These are phyloP conservation scores for Calliphora vomitoria DNA, from an alignment of 2,888 invertebrate genomes.

Conservation along the genomic window DNA sequence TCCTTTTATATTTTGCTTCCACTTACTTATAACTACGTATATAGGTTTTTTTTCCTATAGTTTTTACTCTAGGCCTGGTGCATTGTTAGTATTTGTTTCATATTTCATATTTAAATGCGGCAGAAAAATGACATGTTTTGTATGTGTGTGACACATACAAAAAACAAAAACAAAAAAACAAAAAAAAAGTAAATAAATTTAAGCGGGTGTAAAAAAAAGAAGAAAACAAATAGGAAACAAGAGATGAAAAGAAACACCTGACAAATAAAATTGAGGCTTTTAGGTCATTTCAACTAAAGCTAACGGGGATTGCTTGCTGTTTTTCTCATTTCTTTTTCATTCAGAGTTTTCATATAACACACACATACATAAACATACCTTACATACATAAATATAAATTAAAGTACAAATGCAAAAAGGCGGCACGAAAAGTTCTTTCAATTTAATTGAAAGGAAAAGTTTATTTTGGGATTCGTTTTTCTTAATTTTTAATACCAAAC, in stretches of 20 bases:
- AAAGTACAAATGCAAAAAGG: not conserved
- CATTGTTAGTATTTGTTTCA: constrained; percentile 5
- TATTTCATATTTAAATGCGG: constrained; percentile 53
- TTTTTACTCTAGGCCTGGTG: not conserved
- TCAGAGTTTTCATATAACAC: not conserved
- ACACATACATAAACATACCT: not conserved
- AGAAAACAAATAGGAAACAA: constrained; percentile 49
- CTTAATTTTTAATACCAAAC: too few species aligned
- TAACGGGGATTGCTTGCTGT: constrained; percentile 45
- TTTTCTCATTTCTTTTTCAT: not conserved
- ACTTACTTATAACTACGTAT: constrained; percentile 1
- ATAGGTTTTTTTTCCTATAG: constrained; percentile 30
- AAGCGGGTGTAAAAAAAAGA: constrained; percentile 60
- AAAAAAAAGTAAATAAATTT: constrained; percentile 15
- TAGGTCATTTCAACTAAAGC: constrained; percentile 71
- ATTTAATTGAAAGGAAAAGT: too few species aligned
- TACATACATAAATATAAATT: not conserved
- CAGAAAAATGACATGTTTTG: constrained; percentile 60
- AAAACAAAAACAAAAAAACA: not conserved
- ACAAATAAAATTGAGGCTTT: constrained; percentile 73
- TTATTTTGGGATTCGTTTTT: too few species aligned
- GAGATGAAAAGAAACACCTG: constrained; percentile 70
- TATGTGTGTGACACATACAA: not conserved
- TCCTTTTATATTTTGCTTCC: constrained; percentile 40
- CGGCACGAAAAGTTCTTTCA: not conserved